Evolutionary conservation across 2,888 invertebrate genomes (phyloP), one percentile per base, ranked within the genome.

Genomic region (Balanococcus diminutus): DNA sequence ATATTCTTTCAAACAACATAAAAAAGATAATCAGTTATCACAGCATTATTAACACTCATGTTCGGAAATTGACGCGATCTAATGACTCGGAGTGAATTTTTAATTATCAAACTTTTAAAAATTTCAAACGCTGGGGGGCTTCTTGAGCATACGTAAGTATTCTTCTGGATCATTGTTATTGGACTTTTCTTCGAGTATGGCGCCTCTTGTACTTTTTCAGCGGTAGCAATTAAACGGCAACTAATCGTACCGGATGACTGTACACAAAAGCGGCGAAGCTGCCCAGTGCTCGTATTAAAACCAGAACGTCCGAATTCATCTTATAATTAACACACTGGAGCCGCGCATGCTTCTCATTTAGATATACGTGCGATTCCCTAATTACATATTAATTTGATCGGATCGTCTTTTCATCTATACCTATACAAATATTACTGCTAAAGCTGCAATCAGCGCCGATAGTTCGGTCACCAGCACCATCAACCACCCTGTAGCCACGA

Each of bases 231-330:
- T 72, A 72, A 72, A 72, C 28, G 32, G 4, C 16, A 28, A 72
- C 72, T 72, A 72, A 72, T 72, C 32, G 72, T 72, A 72, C 72
- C 25, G n/a, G 5, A 72, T 72, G 72, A 72, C 72, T 72, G 32
- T 72, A 72, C 72, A 72, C 31, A 72, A 61, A 72, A 72, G 72
- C 31, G 2, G 4, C 25, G 25, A 16, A 25, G 56, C 56, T 5
- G 6, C 6, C 16, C 42, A 42, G 9, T 39, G 31, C 72, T 72
- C 72, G 14, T n/a, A 72, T 72, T 72, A 28, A 72, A 72, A 72
- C 72, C 25, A 72, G 72, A 72, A 28, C 72, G 6, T 32, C 6
- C 31, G 72, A 25, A 31, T 32, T 9, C 61, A n/a, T n/a, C 16
- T 28, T 72, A 72, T 72, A 72, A 72, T 72, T 72, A 72, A 28